Evolutionary conservation across 2,113 vertebrate species (phyloP), one percentile per base, ranked within the genome.

Genomic region (Pipra filicauda): DNA sequence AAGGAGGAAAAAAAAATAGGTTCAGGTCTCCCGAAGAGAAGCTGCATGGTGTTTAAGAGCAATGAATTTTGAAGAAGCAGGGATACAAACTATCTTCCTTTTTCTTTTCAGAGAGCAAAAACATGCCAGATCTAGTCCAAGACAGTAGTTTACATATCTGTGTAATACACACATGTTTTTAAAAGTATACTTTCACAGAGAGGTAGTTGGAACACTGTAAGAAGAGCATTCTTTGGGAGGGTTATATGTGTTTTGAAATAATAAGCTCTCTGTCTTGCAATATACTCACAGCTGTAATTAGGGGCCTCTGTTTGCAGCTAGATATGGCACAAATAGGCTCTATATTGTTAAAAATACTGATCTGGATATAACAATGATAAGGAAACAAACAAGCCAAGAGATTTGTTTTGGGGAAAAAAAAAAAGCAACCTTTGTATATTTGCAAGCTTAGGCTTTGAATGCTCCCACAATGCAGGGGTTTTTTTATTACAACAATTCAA

Each of bases 1-100:
- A 88, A 95, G 79, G 84, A 96, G 85, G 85, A 27, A 73, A 80
- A 93, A 95, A 96, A 97, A 93, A 90, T 65, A 90, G 67, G 33
- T 86, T 94, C 81, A 71, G 79, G 24, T 91, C 93, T 97, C 95
- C 93, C 95, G 79, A 97, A 97, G 93, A 97, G 94, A 96, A 88
- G 94, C 83, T 73, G 95, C 91, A 15, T 69, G 28, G 79, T 91
- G 69, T 91, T 83, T 95, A 95, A 94, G 78, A 97, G 96, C 89
- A 57, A 49, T 72, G 91, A 87, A 91, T 94, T 97, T 95, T 97
- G 94, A 97, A 97, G 88, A 89, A 95, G 85, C 46, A 55, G 89
- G 72, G 64, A 46, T 67, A 73, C 85, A 96, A 89, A 93, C 89
- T 30, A 27, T 79, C 76, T 76, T 90, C 85, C 59, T 80, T 89